Percentiles rank a stretch among this genome's conserved stretches.
phyloP scores from a whole-genome alignment of 2,888 invertebrate genomes.

The Empis stercorea region DNA sequence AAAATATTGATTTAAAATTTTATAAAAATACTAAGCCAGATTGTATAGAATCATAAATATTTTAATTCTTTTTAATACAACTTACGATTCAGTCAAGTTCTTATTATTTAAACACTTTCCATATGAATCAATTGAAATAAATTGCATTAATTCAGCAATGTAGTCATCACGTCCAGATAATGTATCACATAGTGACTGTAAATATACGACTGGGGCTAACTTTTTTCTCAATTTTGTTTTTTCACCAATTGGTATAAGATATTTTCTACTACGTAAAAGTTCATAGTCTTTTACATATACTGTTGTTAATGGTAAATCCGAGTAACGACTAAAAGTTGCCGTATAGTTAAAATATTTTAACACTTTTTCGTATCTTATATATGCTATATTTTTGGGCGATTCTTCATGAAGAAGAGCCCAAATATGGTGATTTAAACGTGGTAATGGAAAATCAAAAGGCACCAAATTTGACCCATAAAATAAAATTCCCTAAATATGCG shows the following conservation, averaged over 20 bases:
- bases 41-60: too few species aligned
- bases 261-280: conserved; percentile 42
- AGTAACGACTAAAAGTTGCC: conserved; percentile 63
- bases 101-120: conserved; percentile 68
- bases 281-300: conserved; percentile 47
- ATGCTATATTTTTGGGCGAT: conserved; percentile 69
- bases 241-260: conserved; percentile 41
- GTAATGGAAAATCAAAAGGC: conserved; percentile 52
- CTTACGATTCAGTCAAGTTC: conserved; percentile 48
- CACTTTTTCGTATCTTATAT: conserved; percentile 47
- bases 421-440: too few species aligned
- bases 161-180: conserved; percentile 64
- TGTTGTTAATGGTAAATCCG: conserved; percentile 62
- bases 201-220: conserved; percentile 56
- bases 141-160: conserved; percentile 58
- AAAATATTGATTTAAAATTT: too few species aligned
- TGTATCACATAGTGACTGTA: conserved; percentile 71
- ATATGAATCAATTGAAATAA: conserved; percentile 62
- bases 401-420: conserved; percentile 81
- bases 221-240: conserved; percentile 38
- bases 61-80: too few species aligned
- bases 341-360: conserved; percentile 63
- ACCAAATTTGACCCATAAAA: conserved; percentile 67
- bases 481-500: conserved; percentile 47
- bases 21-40: not conserved